A percentile compares a stretch with the other conserved stretches of the same genome.
Conservation (phyloP, 2,888 invertebrate species). For the Aporophyla lueneburgensis region DNA sequence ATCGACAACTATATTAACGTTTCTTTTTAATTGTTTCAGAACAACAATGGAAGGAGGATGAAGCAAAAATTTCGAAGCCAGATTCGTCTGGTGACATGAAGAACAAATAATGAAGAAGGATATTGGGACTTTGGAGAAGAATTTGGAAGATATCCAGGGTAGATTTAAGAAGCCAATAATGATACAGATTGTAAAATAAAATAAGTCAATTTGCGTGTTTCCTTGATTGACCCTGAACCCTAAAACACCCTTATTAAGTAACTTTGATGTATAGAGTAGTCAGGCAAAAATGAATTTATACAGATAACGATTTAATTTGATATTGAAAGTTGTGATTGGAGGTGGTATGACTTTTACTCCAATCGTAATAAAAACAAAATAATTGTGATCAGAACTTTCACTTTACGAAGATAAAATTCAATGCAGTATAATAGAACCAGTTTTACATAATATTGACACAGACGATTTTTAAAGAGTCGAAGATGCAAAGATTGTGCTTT, state of each 20-base stretch:
- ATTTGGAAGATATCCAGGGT: not conserved
- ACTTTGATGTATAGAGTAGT: not conserved
- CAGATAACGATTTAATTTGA: not conserved
- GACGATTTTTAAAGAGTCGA: not conserved
- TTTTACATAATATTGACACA: constrained; percentile 21
- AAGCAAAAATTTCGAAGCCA: constrained; percentile 14
- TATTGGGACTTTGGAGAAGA: not conserved
- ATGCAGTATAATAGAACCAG: not conserved
- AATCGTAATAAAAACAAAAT: constrained; percentile 40
- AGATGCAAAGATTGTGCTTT: not conserved
- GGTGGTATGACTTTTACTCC: constrained; percentile 29
- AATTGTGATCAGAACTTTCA: constrained; percentile 48
- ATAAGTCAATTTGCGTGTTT: constrained; percentile 78
- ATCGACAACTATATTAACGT: not conserved
- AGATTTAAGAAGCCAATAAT: constrained; percentile 28
- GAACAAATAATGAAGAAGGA: constrained; percentile 3
- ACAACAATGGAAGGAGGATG: constrained; percentile 60
- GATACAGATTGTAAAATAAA: constrained; percentile 80
- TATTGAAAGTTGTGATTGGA: constrained; percentile 28
- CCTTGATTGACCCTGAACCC: constrained; percentile 72
- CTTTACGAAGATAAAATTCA: constrained; percentile 8
- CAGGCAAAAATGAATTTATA: not conserved
- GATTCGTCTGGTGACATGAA: constrained; percentile 41
- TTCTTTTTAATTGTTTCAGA: constrained; percentile 56
- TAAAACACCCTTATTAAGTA: not conserved